Evolutionary conservation across 2,797 vertebrate genomes (phyloP).

Genomic region (Prionace glauca): DNA sequence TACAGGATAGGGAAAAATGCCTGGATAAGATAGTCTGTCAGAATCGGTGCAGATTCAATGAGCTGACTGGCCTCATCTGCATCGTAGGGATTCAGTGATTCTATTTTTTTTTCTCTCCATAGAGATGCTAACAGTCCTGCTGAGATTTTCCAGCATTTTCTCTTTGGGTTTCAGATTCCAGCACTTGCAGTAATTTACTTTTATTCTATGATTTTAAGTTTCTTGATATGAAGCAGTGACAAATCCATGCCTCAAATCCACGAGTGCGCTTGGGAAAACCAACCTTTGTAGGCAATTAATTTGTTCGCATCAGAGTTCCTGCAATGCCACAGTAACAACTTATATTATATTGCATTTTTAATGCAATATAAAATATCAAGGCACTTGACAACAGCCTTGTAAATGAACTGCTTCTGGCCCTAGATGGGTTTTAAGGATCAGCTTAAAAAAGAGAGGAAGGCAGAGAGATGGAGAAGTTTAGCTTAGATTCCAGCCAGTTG

Average conservation of each 20-base stretch:
- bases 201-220: no score
- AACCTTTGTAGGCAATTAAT: not conserved
- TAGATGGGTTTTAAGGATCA: not conserved
- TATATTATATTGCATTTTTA: not conserved
- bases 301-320: not conserved
- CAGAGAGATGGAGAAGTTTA: not conserved
- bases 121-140: no score
- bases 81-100: no score
- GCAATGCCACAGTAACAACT: not conserved
- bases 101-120: no score
- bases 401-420: not conserved
- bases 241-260: not conserved
- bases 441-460: not conserved
- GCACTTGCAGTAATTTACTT: no score
- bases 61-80: no score
- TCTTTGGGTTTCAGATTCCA: no score
- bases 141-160: no score
- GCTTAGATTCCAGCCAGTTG: not conserved
- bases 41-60: no score
- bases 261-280: not conserved
- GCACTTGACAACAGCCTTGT: not conserved
- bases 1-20: no score
- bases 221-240: not conserved
- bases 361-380: not conserved
- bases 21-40: no score